These are phyloP conservation scores for Eptesicus fuscus DNA, from an alignment of 2,113 vertebrate species.

Conservation along the genomic window DNA sequence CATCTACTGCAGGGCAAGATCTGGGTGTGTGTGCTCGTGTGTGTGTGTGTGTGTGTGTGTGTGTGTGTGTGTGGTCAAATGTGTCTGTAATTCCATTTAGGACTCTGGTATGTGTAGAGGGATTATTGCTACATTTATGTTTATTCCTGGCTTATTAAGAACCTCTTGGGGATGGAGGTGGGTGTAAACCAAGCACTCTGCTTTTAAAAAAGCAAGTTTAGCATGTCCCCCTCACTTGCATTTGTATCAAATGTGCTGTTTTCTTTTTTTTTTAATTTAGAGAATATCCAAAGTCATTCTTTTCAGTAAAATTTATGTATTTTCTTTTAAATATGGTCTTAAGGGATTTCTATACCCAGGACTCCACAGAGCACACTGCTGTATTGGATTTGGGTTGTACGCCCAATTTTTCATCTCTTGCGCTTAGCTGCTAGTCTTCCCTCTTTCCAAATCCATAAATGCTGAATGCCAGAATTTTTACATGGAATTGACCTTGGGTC, in stretches of 20 bases:
- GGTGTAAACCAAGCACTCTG: neutral
- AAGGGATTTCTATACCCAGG: neutral
- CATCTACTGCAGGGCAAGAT: neutral
- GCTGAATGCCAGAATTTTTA: slow-evolving; percentile 33
- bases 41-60: neutral
- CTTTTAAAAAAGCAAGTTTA: neutral
- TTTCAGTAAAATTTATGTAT: neutral
- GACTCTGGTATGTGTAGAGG: neutral
- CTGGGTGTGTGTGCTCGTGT: neutral
- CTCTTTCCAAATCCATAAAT: slow-evolving; percentile 30
- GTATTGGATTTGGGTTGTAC: slow-evolving; percentile 22
- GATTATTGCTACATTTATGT: neutral
- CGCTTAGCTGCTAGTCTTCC: slow-evolving; percentile 3
- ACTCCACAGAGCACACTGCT: neutral
- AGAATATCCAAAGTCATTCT: neutral
- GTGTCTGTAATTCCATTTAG: neutral
- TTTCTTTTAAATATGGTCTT: slow-evolving; percentile 19
- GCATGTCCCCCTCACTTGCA: neutral
- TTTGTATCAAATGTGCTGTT: neutral
- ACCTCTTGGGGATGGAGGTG: neutral
- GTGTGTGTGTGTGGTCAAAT: neutral
- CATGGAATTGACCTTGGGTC: neutral
- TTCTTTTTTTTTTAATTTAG: neutral
- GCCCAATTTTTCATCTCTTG: neutral
- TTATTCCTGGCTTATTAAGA: neutral